phyloP scores from a whole-genome alignment of 2,113 vertebrate species.

The Pygoscelis adeliae region DNA sequence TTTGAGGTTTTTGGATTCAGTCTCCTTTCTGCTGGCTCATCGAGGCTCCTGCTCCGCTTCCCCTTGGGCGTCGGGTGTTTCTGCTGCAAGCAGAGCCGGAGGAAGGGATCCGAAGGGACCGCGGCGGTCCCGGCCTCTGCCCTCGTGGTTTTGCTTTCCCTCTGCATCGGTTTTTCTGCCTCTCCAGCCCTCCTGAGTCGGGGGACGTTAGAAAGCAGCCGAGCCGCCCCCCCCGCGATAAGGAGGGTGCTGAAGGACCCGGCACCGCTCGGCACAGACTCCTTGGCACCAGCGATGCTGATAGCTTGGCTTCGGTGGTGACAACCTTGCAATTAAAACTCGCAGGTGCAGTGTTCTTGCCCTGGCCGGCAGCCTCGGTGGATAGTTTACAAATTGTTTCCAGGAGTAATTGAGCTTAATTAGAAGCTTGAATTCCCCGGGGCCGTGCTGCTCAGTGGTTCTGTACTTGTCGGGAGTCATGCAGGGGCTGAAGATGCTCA shows the following conservation, averaged over 20 bases:
- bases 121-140: rapidly evolving
- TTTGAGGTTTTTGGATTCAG: not conserved
- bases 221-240: not conserved
- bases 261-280: not conserved
- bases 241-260: not conserved
- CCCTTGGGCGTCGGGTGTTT: rapidly evolving
- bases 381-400: not conserved
- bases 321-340: not conserved
- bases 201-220: not conserved
- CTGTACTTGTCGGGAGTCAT: not conserved
- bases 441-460: not conserved
- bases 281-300: not conserved
- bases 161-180: not conserved
- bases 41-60: not conserved
- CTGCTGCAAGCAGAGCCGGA: not conserved
- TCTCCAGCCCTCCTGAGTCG: not conserved
- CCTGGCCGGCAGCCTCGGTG: not conserved
- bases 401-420: not conserved
- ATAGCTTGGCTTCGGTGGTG: not conserved
- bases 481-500: not conserved
- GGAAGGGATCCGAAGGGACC: not conserved
- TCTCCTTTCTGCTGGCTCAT: not conserved
- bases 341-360: not conserved
- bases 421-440: not conserved
- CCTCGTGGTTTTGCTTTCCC: not conserved